Percentiles rank a stretch among this genome's conserved stretches.
These are phyloP conservation scores for Micrastur ruficollis DNA, from an alignment of 2,797 vertebrate species.

Conservation along the genomic window DNA sequence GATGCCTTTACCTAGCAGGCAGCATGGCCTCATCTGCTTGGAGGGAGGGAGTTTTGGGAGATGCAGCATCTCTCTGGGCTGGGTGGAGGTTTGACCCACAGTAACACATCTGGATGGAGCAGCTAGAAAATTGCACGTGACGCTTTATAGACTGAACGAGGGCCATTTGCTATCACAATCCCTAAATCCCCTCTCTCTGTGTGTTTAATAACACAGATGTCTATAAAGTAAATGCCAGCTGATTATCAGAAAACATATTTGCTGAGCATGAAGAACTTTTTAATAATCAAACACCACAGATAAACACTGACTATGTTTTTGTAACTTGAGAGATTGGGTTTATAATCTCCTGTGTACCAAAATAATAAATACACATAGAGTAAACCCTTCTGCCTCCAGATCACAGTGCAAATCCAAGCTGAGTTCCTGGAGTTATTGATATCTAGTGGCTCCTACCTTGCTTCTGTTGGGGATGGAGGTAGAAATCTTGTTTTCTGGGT, in stretches of 20 bases:
- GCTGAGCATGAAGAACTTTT: conserved; percentile 15
- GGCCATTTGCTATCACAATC: conserved; percentile 18
- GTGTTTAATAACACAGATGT: conserved; percentile 62
- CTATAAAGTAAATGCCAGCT: conserved; percentile 66
- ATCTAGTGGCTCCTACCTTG: fast-evolving
- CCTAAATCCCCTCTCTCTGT: conserved; percentile 44
- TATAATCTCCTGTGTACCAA: background rate
- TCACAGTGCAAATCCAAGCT: background rate
- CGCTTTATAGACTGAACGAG: background rate
- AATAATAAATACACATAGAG: background rate
- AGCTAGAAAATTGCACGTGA: background rate
- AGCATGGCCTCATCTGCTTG: background rate
- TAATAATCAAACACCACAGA: conserved; percentile 33
- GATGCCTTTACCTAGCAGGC: background rate
- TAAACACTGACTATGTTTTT: conserved; percentile 17
- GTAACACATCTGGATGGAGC: fast-evolving
- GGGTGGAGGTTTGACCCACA: background rate
- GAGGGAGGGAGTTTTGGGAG: background rate
- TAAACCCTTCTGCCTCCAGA: background rate
- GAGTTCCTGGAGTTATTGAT: background rate
- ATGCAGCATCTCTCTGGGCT: background rate
- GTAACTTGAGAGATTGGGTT: background rate
- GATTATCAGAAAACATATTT: conserved; percentile 68
- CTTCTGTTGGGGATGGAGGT: background rate
- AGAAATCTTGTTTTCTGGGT: background rate